Base-by-base conservation (phyloP, 1,140 invertebrate genomes). In the Sminthurides bifidus region DNA sequence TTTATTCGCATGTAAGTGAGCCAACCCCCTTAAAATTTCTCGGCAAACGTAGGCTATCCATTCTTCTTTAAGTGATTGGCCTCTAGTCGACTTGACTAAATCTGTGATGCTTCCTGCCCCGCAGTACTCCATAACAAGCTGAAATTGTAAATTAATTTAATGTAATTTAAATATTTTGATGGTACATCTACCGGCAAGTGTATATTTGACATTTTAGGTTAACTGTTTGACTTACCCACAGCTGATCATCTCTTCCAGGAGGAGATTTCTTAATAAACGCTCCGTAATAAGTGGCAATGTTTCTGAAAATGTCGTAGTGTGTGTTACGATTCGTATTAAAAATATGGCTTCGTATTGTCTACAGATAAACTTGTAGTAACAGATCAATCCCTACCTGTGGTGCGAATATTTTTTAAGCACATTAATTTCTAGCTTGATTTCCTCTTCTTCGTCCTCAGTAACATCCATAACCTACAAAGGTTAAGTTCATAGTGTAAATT, bases 1-100 rank as follows among this genome's bases (percentile, higher is more conserved):
- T 81, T 96, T 97, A 73, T 96, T 98, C 65, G 84, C 84, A 75
- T 99, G 96, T 62, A 99, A 81, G 79, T 99, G 96, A 69, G 87
- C 89, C 37, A 98, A 79, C 66, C 94, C 95, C 70, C 94, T 80
- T 48, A 96, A 76, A 63, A 98, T 97, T 75, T 99, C 96, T 60
- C 93, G 79, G 70, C 92, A 97, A 65, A 99, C 94, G 71, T 98
- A 99, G 38, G 96, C 93, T 69, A 99, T 99, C 94, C 96, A 99
- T 76, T 99, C 96, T 75, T 99, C 96, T 74, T 97, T 98, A 44
- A 99, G 75, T 61, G 86, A 90, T 69, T 94, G 91, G 23, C 93
- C 92, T 75, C 98, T 97, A 31, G 93, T 98, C 54, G 92, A 94
- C 79, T 99, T 99, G 37, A 99, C 94, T 68, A 99, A 79, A 77